phyloP scores from a whole-genome alignment of 2,888 invertebrate genomes.

The Mimas tiliae region DNA sequence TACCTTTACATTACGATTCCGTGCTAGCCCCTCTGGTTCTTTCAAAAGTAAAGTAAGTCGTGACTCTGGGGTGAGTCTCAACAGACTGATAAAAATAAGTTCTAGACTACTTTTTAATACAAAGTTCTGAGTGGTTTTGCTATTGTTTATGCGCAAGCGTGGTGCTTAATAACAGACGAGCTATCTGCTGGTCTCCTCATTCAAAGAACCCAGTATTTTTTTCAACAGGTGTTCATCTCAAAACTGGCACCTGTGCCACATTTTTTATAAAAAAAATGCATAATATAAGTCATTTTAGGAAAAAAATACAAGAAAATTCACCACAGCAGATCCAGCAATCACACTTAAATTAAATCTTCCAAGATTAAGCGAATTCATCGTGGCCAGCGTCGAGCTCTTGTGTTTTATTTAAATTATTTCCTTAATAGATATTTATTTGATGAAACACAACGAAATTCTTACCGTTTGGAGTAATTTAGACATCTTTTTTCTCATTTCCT shows the following conservation, averaged over 20 bases:
- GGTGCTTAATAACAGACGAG: too few relatives aligned
- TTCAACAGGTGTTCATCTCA: background rate
- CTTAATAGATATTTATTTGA: constrained; percentile 27
- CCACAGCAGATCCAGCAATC: constrained; percentile 37
- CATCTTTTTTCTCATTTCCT: constrained; percentile 1
- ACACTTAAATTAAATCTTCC: constrained; percentile 44
- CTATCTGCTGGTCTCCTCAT: too few relatives aligned
- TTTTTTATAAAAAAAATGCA: background rate
- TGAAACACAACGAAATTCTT: constrained; percentile 17
- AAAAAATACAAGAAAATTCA: constrained; percentile 18
- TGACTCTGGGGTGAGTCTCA: too few relatives aligned
- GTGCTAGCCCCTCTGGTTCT: too few relatives aligned
- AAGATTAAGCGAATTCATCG: constrained; percentile 42
- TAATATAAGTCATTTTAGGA: constrained; percentile 12
- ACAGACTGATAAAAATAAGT: too few relatives aligned
- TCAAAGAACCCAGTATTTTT: too few relatives aligned
- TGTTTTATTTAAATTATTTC: constrained; percentile 28
- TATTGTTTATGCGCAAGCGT: too few relatives aligned
- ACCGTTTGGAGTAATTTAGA: constrained; percentile 6
- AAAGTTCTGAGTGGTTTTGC: too few relatives aligned
- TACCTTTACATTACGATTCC: too few relatives aligned
- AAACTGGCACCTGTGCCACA: background rate
- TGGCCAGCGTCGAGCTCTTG: constrained; percentile 26
- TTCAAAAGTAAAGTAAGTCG: too few relatives aligned
- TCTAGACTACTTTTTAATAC: too few relatives aligned